These are phyloP conservation scores for Corvus moneduloides DNA, from an alignment of 2,113 vertebrate species.

Conservation along the genomic window DNA sequence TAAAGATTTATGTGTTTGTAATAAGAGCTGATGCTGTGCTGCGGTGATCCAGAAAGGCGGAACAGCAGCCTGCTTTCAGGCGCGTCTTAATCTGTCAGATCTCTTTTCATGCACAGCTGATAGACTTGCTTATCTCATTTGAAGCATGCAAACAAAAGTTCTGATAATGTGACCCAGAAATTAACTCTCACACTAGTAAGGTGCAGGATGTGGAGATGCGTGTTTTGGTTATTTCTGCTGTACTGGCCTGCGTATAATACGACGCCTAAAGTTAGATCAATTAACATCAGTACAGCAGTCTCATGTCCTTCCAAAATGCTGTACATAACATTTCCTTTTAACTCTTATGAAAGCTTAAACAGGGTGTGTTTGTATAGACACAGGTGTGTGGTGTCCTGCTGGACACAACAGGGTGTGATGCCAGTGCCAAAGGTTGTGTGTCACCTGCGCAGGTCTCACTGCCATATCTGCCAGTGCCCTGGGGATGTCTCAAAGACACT, in stretches of 20 bases:
- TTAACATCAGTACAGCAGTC: background rate
- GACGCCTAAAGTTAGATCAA: background rate
- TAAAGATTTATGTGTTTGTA: background rate
- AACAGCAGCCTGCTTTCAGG: background rate
- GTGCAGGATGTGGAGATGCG: background rate
- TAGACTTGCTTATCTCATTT: background rate
- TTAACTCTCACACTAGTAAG: background rate
- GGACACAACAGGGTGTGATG: background rate
- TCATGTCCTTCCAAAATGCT: background rate
- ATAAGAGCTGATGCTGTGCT: background rate
- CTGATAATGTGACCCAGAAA: background rate
- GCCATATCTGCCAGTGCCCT: rapidly evolving
- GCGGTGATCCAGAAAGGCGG: background rate
- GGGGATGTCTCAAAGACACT: background rate
- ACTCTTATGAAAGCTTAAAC: background rate
- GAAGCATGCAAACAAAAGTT: background rate
- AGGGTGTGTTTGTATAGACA: background rate
- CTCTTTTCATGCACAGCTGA: background rate
- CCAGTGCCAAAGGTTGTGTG: background rate
- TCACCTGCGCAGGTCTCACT: background rate
- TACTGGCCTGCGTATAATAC: background rate
- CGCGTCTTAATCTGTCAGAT: background rate
- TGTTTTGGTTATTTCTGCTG: background rate
- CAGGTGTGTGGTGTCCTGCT: background rate
- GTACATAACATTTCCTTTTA: background rate